Conservation (phyloP, 2,113 vertebrate species). For the Stigmatopora argus region DNA sequence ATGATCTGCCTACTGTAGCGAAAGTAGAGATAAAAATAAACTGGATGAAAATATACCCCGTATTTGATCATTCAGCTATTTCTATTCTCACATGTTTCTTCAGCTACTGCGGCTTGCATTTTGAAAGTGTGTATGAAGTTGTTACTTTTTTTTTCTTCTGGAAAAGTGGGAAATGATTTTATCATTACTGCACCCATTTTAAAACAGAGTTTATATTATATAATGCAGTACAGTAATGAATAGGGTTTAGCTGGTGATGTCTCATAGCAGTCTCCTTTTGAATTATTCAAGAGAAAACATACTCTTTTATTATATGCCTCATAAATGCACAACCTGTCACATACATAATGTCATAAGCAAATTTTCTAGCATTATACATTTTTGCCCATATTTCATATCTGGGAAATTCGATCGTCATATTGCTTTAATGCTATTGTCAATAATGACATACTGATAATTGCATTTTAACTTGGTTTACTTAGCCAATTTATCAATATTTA, state of each 20-base stretch:
- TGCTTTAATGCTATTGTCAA: too few species aligned
- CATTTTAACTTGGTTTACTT: too few species aligned
- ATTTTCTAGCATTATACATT: neutral
- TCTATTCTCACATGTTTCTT: neutral
- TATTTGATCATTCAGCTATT: slow-evolving; percentile 1
- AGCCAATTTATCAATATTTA: too few species aligned
- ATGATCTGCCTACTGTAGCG: slow-evolving; percentile 1
- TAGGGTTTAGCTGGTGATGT: neutral
- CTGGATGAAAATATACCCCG: neutral
- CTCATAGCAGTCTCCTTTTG: neutral
- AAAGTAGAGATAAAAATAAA: slow-evolving; percentile 4
- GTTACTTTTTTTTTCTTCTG: neutral
- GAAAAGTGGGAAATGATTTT: neutral
- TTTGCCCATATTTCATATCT: neutral
- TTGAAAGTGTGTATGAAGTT: neutral
- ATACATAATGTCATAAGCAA: neutral
- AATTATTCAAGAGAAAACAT: neutral
- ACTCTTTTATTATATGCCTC: neutral
- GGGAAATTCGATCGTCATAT: too few species aligned
- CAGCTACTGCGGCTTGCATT: neutral
- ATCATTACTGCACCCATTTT: neutral
- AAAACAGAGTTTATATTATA: neutral
- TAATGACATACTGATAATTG: too few species aligned
- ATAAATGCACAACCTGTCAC: neutral
- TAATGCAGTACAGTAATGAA: neutral